These are phyloP conservation scores for Stegodyphus dumicola DNA, from an alignment of 1,140 invertebrate species.

Conservation along the genomic window DNA sequence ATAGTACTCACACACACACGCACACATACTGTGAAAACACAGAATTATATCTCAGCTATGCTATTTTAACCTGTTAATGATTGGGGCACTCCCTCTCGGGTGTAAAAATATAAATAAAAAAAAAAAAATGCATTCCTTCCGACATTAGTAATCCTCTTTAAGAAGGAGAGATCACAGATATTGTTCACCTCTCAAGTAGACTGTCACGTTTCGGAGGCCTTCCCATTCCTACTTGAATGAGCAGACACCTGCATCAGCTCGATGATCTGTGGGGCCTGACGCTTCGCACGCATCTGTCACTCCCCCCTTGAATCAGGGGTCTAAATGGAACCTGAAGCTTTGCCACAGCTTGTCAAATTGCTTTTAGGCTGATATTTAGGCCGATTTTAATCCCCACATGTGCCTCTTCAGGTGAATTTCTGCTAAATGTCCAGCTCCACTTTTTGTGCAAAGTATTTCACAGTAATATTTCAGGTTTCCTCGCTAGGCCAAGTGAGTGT, in stretches of 20 bases:
- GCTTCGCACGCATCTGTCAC: background rate
- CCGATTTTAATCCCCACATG: background rate
- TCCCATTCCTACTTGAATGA: conserved; percentile 4
- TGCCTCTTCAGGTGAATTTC: background rate
- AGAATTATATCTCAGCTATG: too few species aligned
- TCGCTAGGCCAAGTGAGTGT: too few species aligned
- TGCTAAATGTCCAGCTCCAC: background rate
- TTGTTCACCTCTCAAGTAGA: conserved; percentile 1
- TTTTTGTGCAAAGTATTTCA: background rate
- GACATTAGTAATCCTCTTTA: too few species aligned
- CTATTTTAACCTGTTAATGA: too few species aligned
- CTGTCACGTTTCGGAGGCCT: background rate
- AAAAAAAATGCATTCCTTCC: too few species aligned
- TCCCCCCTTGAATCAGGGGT: too few species aligned
- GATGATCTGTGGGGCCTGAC: conserved; percentile 14
- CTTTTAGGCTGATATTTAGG: background rate
- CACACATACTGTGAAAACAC: too few species aligned
- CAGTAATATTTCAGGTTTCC: too few species aligned
- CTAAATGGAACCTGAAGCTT: too few species aligned
- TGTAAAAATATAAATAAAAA: too few species aligned
- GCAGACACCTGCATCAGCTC: conserved; percentile 7
- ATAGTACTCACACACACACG: too few species aligned
- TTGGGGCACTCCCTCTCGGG: too few species aligned
- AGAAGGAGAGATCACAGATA: background rate
- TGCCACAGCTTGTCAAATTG: background rate